Evolutionary conservation across 2,113 vertebrate genomes (phyloP).

Genomic region (Poeciliopsis turrubarensis): DNA sequence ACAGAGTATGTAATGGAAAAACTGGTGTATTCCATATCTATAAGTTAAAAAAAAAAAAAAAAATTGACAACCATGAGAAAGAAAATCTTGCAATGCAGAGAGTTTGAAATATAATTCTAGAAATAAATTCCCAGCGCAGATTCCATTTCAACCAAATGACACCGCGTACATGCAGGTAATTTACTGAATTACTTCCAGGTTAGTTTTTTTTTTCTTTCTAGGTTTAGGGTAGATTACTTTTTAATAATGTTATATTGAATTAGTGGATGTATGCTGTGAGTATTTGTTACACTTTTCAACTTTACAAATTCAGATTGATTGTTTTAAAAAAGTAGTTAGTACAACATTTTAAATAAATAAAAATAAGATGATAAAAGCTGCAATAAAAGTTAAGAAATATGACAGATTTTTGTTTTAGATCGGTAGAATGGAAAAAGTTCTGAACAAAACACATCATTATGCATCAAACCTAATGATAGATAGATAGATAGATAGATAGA

Average conservation of each 20-base stretch:
- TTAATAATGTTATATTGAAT: not conserved
- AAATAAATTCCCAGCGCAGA: not conserved
- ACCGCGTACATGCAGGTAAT: not conserved
- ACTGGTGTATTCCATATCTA: not conserved
- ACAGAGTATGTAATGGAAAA: not conserved
- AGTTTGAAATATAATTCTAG: not conserved
- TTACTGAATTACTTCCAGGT: not conserved
- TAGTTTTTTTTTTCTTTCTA: not conserved
- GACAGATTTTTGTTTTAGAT: no score
- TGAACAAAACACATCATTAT: no score
- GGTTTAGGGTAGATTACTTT: not conserved
- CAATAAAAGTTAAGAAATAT: no score
- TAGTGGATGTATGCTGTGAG: not conserved
- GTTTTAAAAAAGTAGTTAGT: no score
- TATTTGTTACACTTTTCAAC: no score
- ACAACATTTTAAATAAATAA: no score
- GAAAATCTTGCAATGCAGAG: not conserved
- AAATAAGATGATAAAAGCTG: no score
- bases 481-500: conserved; percentile 2
- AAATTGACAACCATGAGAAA: not conserved
- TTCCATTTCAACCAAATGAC: not conserved
- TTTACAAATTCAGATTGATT: no score
- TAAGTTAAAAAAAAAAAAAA: not conserved
- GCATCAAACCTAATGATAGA: no score
- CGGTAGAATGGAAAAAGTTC: no score